A percentile compares a stretch with the other conserved stretches of the same genome.
phyloP scores from a whole-genome alignment of 2,797 vertebrate genomes.

The Ibycter americanus region DNA sequence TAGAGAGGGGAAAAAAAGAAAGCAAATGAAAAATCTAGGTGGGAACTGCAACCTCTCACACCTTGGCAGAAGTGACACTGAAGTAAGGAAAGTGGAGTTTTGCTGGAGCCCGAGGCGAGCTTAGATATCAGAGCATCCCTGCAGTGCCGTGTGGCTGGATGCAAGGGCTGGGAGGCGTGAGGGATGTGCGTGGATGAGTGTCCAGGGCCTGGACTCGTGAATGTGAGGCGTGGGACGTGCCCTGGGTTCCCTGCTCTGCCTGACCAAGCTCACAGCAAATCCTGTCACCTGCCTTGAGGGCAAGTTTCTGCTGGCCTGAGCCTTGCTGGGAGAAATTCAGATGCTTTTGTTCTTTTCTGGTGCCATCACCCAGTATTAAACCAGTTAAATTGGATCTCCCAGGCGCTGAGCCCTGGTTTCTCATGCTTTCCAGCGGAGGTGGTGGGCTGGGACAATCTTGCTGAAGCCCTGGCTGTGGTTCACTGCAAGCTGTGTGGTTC shows the following conservation, averaged over 20 bases:
- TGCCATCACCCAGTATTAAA: neutral
- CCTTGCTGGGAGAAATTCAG: neutral
- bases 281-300: neutral
- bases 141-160: accelerated
- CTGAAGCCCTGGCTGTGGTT: neutral
- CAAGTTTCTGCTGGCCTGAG: neutral
- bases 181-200: accelerated
- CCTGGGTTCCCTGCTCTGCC: neutral
- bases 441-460: neutral
- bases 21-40: neutral
- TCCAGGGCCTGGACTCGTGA: neutral
- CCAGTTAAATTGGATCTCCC: neutral
- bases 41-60: neutral
- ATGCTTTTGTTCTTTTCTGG: neutral
- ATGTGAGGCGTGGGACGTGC: accelerated
- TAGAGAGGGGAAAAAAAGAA: neutral
- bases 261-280: neutral
- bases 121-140: neutral
- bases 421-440: neutral
- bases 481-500: neutral
- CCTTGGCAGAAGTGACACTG: neutral
- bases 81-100: neutral
- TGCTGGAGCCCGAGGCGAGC: neutral
- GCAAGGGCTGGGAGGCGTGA: neutral
- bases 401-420: accelerated